Evolutionary conservation across 2,113 vertebrate species (phyloP).

Genomic region (Antechinus flavipes): DNA sequence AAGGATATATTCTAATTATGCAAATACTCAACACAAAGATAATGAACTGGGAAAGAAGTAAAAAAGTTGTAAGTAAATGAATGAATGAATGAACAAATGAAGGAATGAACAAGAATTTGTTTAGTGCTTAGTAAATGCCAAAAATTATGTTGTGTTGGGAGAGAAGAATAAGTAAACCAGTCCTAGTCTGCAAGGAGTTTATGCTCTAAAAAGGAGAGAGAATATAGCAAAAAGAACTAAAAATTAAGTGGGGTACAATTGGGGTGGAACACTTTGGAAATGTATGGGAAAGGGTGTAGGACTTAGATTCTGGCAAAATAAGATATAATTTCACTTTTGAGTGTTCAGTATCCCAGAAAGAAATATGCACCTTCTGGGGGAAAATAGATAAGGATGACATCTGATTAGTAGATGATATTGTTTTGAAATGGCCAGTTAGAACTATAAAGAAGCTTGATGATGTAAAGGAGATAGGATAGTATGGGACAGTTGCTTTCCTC

Average conservation of each 20-base stretch:
- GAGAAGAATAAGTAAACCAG: not conserved
- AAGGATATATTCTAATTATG: not conserved
- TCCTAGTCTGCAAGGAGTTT: not conserved
- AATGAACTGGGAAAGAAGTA: not conserved
- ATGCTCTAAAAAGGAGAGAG: not conserved
- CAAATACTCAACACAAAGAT: not conserved
- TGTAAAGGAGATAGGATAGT: not conserved
- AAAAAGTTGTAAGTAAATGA: not conserved
- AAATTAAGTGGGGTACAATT: not conserved
- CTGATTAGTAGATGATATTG: not conserved
- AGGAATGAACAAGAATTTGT: not conserved
- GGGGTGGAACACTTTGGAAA: not conserved
- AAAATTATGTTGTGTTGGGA: not conserved
- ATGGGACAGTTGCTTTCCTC: not conserved
- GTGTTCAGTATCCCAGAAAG: not conserved
- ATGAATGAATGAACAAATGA: not conserved
- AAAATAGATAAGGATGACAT: not conserved
- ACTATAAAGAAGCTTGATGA: not conserved
- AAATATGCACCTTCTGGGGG: not conserved
- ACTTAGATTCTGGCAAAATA: not conserved
- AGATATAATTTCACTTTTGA: not conserved
- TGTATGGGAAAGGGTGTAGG: not conserved
- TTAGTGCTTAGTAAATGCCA: not conserved
- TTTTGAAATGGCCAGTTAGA: not conserved
- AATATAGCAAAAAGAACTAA: not conserved